phyloP scores from a whole-genome alignment of 1,140 invertebrate species.

The Trichogramma pretiosum region DNA sequence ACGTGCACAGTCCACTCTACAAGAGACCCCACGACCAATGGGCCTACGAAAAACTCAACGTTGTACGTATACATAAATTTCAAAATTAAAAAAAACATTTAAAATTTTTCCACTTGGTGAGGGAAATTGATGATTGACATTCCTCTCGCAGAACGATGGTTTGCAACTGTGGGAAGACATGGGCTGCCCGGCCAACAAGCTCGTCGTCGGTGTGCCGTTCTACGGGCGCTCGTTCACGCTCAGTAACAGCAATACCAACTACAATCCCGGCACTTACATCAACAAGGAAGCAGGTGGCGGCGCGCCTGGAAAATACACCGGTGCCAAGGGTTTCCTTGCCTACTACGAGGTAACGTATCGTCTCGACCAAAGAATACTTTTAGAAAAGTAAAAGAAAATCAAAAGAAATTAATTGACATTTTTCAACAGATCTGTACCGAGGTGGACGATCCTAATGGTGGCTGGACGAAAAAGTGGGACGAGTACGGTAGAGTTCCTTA shows the following conservation, averaged over 20 bases:
- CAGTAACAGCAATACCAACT: slow-evolving; percentile 69
- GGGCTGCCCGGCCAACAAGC: slow-evolving; percentile 77
- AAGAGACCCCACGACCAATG: slow-evolving; percentile 76
- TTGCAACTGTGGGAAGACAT: slow-evolving; percentile 75
- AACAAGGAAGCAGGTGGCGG: slow-evolving; percentile 83
- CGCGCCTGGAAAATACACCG: slow-evolving; percentile 71
- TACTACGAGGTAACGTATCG: slow-evolving; percentile 68
- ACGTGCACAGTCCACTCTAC: slow-evolving; percentile 77
- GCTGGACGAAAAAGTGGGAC: slow-evolving; percentile 78
- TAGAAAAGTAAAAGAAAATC: background rate
- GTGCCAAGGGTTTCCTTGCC: slow-evolving; percentile 73
- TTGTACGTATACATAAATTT: slow-evolving; percentile 51
- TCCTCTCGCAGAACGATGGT: slow-evolving; percentile 64
- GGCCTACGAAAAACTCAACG: slow-evolving; percentile 79
- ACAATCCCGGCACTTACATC: slow-evolving; percentile 72
- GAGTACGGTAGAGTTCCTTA: slow-evolving; percentile 73
- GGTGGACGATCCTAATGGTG: slow-evolving; percentile 55
- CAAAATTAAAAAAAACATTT: background rate
- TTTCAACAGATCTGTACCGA: slow-evolving; percentile 75
- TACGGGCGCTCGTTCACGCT: slow-evolving; percentile 78
- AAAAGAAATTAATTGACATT: slow-evolving; percentile 23
- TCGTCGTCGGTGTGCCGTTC: slow-evolving; percentile 80
- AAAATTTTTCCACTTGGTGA: too few species aligned
- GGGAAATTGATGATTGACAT: too few species aligned
- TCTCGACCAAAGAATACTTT: background rate